Percentiles rank a stretch among this genome's conserved stretches.
Evolutionary conservation across 23 tunicate species (phyloP).

Genomic region (Halocynthia aurantium): DNA sequence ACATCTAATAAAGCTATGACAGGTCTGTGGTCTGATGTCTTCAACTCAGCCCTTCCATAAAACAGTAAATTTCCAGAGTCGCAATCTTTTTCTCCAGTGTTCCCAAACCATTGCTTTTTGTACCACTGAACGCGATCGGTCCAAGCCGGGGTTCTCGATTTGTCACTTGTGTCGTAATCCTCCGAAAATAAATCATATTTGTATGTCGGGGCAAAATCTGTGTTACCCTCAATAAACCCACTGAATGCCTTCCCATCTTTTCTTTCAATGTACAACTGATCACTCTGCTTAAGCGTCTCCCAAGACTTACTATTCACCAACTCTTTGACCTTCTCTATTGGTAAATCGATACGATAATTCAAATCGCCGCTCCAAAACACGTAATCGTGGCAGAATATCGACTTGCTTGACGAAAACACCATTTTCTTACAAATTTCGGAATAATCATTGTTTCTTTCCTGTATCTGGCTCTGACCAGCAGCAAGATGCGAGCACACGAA

Average conservation of each 20-base stretch:
- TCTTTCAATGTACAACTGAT: constrained; percentile 77
- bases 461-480: constrained; percentile 91
- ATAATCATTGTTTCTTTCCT: constrained; percentile 84
- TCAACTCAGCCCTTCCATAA: constrained; percentile 66
- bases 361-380: constrained; percentile 98
- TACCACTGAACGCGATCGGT: constrained; percentile 94
- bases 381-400: constrained; percentile 54
- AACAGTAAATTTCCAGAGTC: constrained; percentile 24
- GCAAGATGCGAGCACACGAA: constrained; percentile 98
- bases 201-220: constrained; percentile 97
- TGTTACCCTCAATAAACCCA: constrained; percentile 81
- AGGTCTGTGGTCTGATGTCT: constrained; percentile 94
- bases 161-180: constrained; percentile 96
- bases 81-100: neutral
- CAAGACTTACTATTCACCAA: constrained; percentile 65
- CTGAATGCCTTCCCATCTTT: constrained; percentile 72
- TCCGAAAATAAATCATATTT: constrained; percentile 95
- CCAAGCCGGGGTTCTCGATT: constrained; percentile 94
- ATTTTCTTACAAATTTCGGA: constrained; percentile 64
- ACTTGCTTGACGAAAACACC: constrained; percentile 31
- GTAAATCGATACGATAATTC: constrained; percentile 90
- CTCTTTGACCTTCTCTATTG: constrained; percentile 61
- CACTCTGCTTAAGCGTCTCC: constrained; percentile 61
- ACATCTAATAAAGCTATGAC: constrained; percentile 71
- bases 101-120: constrained; percentile 39